These are phyloP conservation scores for Pterocles gutturalis DNA, from an alignment of 2,113 vertebrate species.

Conservation along the genomic window DNA sequence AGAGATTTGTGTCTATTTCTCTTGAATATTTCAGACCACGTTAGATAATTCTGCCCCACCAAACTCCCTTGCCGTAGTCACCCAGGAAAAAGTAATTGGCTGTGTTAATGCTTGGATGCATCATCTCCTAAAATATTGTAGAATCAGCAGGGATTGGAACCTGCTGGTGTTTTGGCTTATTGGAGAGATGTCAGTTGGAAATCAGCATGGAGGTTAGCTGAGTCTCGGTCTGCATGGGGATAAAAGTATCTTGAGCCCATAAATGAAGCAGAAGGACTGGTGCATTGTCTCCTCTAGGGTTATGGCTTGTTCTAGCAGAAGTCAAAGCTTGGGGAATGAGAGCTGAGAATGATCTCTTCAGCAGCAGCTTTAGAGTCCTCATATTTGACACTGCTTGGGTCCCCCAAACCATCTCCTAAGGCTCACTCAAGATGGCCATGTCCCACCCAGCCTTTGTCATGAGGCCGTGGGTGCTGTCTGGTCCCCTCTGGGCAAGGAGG, in stretches of 20 bases:
- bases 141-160: neutral
- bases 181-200: neutral
- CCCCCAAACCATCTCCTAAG: neutral
- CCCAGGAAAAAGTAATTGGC: neutral
- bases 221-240: neutral
- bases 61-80: neutral
- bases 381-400: fast-evolving
- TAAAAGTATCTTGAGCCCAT: neutral
- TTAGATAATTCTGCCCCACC: neutral
- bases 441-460: neutral
- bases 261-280: neutral
- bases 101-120: neutral
- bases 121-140: neutral
- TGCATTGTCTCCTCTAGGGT: neutral
- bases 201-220: neutral
- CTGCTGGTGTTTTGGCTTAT: neutral
- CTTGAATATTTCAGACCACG: neutral
- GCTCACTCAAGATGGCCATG: fast-evolving
- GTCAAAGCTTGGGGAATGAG: neutral
- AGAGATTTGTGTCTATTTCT: neutral
- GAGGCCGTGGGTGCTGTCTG: neutral
- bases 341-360: neutral
- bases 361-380: neutral
- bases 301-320: neutral
- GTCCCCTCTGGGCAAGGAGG: neutral